Base-by-base conservation (phyloP, 2,888 invertebrate genomes). In the Gymnosoma rotundatum region DNA sequence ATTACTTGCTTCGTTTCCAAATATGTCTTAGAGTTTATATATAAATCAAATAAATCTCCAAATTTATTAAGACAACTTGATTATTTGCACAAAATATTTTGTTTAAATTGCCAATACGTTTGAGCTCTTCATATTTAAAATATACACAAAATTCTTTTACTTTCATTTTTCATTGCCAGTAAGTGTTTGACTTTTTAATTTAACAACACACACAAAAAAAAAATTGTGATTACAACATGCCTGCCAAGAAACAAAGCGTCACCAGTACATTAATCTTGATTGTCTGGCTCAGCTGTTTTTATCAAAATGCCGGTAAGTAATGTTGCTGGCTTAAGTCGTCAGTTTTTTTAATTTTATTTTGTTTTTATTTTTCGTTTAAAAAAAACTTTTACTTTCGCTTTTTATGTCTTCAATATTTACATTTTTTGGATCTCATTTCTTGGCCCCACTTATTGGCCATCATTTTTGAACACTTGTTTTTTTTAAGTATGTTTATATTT, bases 251-350 rank as follows among this genome's bases (percentile, higher is more conserved):
- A n/a, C 50, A 16, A 76, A 75, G 61, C 61, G 16, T 42, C 32
- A 61, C 52, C 20, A 14, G 25, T 20, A 21, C 52, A 60, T 32
- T 79, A 25, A 12, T 81, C 50, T 69, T 81, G 50, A 48, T 81
- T 50, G 36, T 83, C 21, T 73, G 83, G 60, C 85, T 85, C 86
- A 87, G 87, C 70, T 87, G 87, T 75, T 86, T 85, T 52, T 72
- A 83, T 63, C 84, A 87, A 87, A 88, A 88, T 87, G 90, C 89
- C 89, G 90, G 90, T 90, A 88, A 78, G 90, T 90, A 87, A 87
- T 58, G 45, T 21, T 50, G 48, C 32, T 63, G 14, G 10, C 14
- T 58, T 58, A 42, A 48, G 10, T 18, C 54, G 20, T 20, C 42
- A 56, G 18, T 42, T 61, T 66, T 45, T 10, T 45, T 61, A 36